Percentiles rank a stretch among this genome's conserved stretches.
These are phyloP conservation scores for Leptocoma aspasia DNA, from an alignment of 2,113 vertebrate species.

Conservation along the genomic window DNA sequence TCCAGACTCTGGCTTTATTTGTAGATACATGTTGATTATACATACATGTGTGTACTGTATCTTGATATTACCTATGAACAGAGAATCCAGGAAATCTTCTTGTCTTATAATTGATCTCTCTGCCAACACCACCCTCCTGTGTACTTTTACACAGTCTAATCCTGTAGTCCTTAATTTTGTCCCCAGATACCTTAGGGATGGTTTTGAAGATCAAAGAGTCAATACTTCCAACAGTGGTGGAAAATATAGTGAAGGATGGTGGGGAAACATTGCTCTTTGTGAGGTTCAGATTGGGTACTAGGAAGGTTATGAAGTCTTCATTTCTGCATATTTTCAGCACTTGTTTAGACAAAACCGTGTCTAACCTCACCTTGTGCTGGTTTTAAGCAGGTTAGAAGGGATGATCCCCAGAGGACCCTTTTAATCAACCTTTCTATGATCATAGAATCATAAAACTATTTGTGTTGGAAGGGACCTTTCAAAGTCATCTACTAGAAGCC, in stretches of 20 bases:
- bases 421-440: neutral
- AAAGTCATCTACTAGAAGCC: neutral
- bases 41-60: accelerated
- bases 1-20: neutral
- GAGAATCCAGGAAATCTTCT: neutral
- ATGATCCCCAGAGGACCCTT: neutral
- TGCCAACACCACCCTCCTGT: neutral
- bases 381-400: neutral
- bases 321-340: neutral
- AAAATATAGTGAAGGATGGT: neutral
- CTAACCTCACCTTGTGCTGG: neutral
- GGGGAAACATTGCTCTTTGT: accelerated
- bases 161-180: neutral
- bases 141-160: neutral
- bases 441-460: neutral
- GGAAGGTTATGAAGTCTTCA: neutral
- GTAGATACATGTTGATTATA: neutral
- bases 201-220: neutral
- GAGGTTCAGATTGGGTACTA: neutral
- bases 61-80: neutral
- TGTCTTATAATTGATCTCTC: neutral
- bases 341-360: neutral
- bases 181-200: accelerated
- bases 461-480: neutral
- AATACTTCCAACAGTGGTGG: neutral